These are phyloP conservation scores for Xiphydria camelus DNA, from an alignment of 2,888 invertebrate species.

Conservation along the genomic window DNA sequence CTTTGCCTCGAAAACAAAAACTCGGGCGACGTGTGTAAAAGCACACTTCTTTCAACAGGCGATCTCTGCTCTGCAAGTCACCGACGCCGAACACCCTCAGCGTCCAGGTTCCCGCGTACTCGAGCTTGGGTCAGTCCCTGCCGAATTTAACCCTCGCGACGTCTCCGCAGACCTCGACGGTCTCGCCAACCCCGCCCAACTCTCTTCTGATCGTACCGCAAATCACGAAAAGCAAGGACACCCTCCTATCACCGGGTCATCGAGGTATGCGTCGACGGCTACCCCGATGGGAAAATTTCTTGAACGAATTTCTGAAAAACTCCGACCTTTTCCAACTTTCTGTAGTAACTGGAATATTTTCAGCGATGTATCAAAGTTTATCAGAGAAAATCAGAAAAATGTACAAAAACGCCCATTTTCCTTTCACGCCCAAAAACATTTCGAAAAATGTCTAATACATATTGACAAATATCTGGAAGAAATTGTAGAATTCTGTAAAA, in stretches of 20 bases:
- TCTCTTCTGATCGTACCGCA: conserved; percentile 57
- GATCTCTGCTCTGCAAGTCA: conserved; percentile 55
- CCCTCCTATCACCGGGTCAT: conserved; percentile 55
- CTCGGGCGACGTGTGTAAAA: conserved; percentile 4
- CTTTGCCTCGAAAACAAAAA: conserved; percentile 43
- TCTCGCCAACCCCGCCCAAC: conserved; percentile 55
- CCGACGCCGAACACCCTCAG: conserved; percentile 73
- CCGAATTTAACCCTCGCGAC: conserved; percentile 69
- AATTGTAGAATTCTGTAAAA: no score
- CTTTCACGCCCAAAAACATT: no score
- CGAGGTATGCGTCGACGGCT: conserved; percentile 52
- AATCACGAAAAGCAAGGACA: conserved; percentile 57
- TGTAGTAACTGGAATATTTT: no score
- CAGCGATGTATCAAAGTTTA: no score
- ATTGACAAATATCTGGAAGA: no score
- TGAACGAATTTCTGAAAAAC: conserved; percentile 21
- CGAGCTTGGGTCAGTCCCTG: conserved; percentile 76
- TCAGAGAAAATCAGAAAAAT: no score
- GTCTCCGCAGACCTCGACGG: conserved; percentile 54
- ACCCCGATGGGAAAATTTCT: no score
- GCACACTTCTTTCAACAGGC: conserved; percentile 35
- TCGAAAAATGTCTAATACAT: no score
- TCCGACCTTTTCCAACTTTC: neutral
- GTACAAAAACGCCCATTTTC: no score
- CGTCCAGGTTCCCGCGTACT: conserved; percentile 69